phyloP scores from a whole-genome alignment of 2,888 invertebrate genomes.

The Mantis religiosa region DNA sequence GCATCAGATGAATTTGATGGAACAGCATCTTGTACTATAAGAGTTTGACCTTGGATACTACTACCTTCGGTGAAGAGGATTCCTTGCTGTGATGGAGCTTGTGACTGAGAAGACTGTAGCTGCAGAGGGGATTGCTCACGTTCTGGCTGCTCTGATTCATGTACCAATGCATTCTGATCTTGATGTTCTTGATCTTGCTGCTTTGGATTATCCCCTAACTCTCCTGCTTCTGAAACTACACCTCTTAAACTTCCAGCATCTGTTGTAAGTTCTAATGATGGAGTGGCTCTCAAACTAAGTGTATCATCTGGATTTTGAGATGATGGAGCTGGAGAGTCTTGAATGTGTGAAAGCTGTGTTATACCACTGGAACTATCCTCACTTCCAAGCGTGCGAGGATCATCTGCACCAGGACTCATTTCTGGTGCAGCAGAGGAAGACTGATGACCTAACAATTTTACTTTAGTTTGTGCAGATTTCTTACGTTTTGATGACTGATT shows the following conservation, averaged over 20 bases:
- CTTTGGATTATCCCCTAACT: not conserved
- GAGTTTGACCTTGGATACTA: constrained; percentile 35
- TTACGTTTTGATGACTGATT: constrained; percentile 65
- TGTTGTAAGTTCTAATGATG: constrained; percentile 35
- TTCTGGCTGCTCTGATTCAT: constrained; percentile 33
- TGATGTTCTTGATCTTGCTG: not conserved
- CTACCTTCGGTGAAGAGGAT: constrained; percentile 35
- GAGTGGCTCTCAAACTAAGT: constrained; percentile 15
- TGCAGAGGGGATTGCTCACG: constrained; percentile 34
- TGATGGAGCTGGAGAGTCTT: constrained; percentile 44
- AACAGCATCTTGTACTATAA: constrained; percentile 40
- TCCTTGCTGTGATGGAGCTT: constrained; percentile 28
- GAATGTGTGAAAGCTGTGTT: constrained; percentile 47
- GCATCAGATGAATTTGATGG: constrained; percentile 36
- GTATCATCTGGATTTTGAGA: constrained; percentile 42
- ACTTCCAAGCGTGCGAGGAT: constrained; percentile 66
- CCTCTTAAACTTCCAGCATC: constrained; percentile 41
- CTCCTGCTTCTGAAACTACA: constrained; percentile 32
- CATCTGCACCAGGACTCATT: constrained; percentile 60
- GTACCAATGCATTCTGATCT: constrained; percentile 3
- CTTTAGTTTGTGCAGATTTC: constrained; percentile 57
- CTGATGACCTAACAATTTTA: constrained; percentile 46
- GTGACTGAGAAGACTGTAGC: constrained; percentile 9
- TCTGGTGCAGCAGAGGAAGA: constrained; percentile 46
- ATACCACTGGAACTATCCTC: constrained; percentile 73